A percentile compares a stretch with the other conserved stretches of the same genome.
Evolutionary conservation across 2,797 vertebrate species (phyloP).

Genomic region (Hydrolagus colliei): DNA sequence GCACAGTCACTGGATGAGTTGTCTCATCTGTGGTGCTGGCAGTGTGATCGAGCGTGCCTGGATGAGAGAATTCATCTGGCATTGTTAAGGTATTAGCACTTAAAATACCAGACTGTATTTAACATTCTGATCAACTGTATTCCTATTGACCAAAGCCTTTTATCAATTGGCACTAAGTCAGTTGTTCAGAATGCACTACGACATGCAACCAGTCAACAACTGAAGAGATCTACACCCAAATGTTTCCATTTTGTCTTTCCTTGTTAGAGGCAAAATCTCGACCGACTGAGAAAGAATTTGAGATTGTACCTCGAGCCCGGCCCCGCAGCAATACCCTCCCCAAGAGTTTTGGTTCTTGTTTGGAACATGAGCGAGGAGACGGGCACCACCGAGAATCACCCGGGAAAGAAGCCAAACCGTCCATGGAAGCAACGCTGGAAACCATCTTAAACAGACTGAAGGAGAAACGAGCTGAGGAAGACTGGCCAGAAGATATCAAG

Average conservation of each 20-base stretch:
- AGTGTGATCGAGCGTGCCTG: neutral
- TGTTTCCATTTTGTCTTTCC: neutral
- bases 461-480: conserved; percentile 78
- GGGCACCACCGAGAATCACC: conserved; percentile 52
- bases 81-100: neutral
- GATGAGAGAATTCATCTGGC: neutral
- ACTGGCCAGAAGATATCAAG: conserved; percentile 88
- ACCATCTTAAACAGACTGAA: conserved; percentile 77
- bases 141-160: neutral
- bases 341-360: conserved; percentile 91
- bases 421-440: conserved; percentile 79
- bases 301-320: conserved; percentile 78
- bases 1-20: neutral
- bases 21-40: neutral
- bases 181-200: neutral
- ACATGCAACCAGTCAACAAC: neutral
- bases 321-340: conserved; percentile 94
- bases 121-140: neutral
- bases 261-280: conserved; percentile 82
- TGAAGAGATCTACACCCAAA: neutral
- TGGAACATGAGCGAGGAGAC: conserved; percentile 71
- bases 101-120: neutral
- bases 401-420: conserved; percentile 63
- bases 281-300: conserved; percentile 62
- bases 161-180: neutral